Conservation (phyloP, 2,888 invertebrate species). For the Catocala sponsa region DNA sequence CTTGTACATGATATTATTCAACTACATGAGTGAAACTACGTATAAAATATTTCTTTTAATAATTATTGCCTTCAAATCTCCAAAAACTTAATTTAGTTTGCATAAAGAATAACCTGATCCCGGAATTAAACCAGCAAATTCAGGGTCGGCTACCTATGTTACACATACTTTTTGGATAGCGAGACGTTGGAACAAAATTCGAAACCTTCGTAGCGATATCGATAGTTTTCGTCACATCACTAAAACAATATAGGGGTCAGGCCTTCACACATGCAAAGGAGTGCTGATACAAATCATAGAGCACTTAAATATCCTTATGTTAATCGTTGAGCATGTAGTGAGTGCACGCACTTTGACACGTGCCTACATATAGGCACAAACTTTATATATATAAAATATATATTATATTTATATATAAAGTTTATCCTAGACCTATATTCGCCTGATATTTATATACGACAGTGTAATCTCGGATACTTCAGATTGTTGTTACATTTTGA, state of each 20-base stretch:
- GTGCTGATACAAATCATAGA: constrained; percentile 82
- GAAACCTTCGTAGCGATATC: constrained; percentile 1
- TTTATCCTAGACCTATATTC: constrained; percentile 66
- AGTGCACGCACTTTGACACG: constrained; percentile 67
- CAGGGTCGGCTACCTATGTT: too few species aligned
- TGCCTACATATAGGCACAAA: constrained; percentile 46
- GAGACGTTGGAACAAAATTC: too few species aligned
- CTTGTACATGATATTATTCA: too few species aligned
- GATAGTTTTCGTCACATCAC: constrained; percentile 53
- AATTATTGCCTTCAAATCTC: too few species aligned
- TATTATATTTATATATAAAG: constrained; percentile 35
- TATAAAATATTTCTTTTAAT: too few species aligned
- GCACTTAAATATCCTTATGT: constrained; percentile 82
- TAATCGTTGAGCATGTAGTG: constrained; percentile 71
- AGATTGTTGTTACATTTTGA: constrained; percentile 57
- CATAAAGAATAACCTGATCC: too few species aligned
- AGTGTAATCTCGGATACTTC: constrained; percentile 35
- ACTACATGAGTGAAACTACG: too few species aligned
- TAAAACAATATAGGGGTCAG: constrained; percentile 80
- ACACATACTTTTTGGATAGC: too few species aligned
- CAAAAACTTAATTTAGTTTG: too few species aligned
- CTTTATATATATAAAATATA: constrained; percentile 36
- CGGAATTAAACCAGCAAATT: too few species aligned
- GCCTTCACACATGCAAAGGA: constrained; percentile 78
- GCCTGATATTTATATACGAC: constrained; percentile 53